Evolutionary conservation across 2,797 vertebrate genomes (phyloP), one percentile per base, ranked within the genome.

Genomic region (Fistularia tabacaria): DNA sequence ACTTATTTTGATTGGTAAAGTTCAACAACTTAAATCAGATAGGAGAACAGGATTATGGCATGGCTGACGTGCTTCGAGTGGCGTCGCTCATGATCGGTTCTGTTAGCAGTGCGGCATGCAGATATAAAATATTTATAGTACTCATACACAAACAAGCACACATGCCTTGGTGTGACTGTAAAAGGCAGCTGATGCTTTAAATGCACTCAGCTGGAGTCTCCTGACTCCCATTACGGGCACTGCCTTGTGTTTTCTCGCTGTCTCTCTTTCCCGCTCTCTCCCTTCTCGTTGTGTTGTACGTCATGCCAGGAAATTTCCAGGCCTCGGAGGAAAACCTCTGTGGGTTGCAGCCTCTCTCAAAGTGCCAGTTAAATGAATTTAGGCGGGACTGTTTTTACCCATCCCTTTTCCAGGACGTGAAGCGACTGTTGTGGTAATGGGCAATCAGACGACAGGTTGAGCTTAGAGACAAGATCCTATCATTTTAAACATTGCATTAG

Each of bases 181-280:
- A 66, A 47, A 48, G 65, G 76, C 74, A 76, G 79, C 73, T 77
- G 74, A 77, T 72, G 61, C 64, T 79, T 64, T 57, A 74, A 81
- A 80, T 66, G 74, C 75, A 73, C 64, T 82, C 42, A 69, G 64
- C 0, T 6, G 25, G 25, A 74, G 65, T 83, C 85, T 85, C 71
- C 83, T 85, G 83, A 82, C 76, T 85, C 69, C 71, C 77, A 85
- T 88, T 85, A 87, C 38, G 58, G 57, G 57, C 71, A 59, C 53
- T 58, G 51, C 45, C 60, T 46, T 10, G 12, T 38, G 37, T 37
- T 64, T 45, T 51, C 39, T 42, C 38, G 36, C 41, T 56, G 12
- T 46, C 43, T 59, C 59, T 9, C 9, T 14, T 62, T 51, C 39
- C 40, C 38, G 36, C 41, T 56, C n/a, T 46, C 43, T 59, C 59